A percentile compares a stretch with the other conserved stretches of the same genome.
phyloP scores from a whole-genome alignment of 1,140 invertebrate genomes.

The Drosophila erecta region DNA sequence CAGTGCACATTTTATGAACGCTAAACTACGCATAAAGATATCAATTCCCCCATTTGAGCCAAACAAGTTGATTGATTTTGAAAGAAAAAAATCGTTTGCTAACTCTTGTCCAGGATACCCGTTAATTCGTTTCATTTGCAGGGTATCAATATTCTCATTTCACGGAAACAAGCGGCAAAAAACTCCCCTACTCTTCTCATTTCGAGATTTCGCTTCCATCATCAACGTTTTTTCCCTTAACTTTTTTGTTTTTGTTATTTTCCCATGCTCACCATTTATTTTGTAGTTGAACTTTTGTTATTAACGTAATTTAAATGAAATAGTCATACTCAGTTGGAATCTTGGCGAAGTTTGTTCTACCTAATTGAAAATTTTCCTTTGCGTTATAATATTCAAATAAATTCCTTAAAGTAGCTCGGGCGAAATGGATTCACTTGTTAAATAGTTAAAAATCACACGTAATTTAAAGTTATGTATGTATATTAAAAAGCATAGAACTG shows the following conservation, averaged over 20 bases:
- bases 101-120: not conserved
- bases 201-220: conserved; percentile 38
- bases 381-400: not conserved
- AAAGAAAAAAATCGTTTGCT: no score
- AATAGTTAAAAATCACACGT: no score
- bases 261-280: conserved; percentile 27
- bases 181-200: conserved; percentile 30
- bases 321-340: conserved; percentile 30
- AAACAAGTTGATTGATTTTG: no score
- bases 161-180: conserved; percentile 34
- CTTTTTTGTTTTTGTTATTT: conserved; percentile 20
- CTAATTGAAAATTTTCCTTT: conserved; percentile 18
- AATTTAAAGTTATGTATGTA: not conserved
- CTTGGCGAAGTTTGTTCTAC: conserved; percentile 9
- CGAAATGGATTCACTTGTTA: not conserved
- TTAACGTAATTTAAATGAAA: conserved; percentile 49
- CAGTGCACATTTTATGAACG: not conserved
- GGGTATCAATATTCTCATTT: conserved; percentile 41
- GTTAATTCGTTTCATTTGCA: not conserved
- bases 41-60: no score
- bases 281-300: conserved; percentile 31
- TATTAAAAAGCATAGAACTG: not conserved
- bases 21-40: not conserved
- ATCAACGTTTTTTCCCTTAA: conserved; percentile 29
- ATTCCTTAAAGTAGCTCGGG: not conserved